These are phyloP conservation scores for Entomyzon cyanotis DNA, from an alignment of 2,113 vertebrate species.

Conservation along the genomic window DNA sequence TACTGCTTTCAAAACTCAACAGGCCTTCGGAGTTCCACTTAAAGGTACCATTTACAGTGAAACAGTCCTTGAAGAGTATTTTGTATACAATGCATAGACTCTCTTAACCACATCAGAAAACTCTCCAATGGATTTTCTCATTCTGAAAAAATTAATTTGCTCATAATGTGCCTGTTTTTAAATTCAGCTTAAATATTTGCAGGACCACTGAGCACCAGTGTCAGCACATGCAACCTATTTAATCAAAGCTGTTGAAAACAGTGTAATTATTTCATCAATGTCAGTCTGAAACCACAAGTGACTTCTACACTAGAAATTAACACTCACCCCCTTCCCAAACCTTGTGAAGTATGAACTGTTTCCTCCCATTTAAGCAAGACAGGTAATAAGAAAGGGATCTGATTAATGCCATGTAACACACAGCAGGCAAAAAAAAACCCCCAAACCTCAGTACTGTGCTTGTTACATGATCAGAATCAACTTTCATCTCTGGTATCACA, in stretches of 20 bases:
- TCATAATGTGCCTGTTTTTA: background rate
- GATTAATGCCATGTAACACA: background rate
- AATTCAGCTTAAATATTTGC: background rate
- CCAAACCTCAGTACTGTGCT: background rate
- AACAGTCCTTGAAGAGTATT: background rate
- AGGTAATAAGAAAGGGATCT: background rate
- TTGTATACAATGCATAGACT: background rate
- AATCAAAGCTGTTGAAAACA: background rate
- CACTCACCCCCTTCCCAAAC: background rate
- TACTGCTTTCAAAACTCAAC: background rate
- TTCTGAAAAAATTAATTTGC: background rate
- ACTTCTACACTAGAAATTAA: background rate
- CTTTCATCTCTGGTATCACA: background rate
- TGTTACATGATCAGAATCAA: background rate
- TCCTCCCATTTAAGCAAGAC: background rate
- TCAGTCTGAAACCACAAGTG: background rate
- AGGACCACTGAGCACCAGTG: background rate
- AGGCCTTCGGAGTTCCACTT: background rate
- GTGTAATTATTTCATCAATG: background rate
- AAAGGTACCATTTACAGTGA: background rate
- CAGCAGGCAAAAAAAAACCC: accelerated
- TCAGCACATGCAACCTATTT: background rate
- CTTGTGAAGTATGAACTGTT: background rate
- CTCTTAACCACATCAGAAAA: background rate
- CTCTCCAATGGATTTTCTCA: background rate